phyloP scores from a whole-genome alignment of 2,113 vertebrate genomes.

The Chloroceryle aenea region DNA sequence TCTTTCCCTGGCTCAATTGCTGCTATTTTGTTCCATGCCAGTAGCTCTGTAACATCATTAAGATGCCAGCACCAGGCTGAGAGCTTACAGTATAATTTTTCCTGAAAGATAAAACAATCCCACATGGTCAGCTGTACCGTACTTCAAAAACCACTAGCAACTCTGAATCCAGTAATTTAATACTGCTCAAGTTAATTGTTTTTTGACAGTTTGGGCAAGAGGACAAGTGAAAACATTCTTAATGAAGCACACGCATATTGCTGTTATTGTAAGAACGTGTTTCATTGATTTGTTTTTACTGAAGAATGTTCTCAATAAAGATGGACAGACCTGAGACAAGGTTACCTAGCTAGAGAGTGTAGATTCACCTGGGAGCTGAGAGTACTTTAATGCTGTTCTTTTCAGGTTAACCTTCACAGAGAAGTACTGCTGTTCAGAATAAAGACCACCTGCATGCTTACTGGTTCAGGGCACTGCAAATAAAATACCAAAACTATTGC shows the following conservation, averaged over 20 bases:
- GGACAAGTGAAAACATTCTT: background rate
- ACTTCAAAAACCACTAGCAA: background rate
- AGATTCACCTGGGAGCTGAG: background rate
- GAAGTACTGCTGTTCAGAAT: background rate
- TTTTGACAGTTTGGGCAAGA: background rate
- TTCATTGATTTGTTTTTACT: background rate
- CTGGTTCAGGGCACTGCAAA: background rate
- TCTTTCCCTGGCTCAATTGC: background rate
- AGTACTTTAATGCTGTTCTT: background rate
- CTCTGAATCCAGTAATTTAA: background rate
- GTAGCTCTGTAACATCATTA: background rate
- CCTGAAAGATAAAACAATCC: background rate
- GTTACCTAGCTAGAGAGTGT: background rate
- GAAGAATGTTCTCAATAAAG: background rate
- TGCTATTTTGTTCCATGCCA: background rate
- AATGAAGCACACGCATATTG: background rate
- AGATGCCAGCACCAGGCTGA: background rate
- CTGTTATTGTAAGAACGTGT: background rate
- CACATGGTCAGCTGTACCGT: background rate
- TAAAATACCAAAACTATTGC: background rate
- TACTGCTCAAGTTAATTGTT: background rate
- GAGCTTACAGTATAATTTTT: background rate
- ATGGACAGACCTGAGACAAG: background rate
- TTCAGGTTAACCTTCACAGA: background rate
- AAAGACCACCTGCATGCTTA: background rate